These are phyloP conservation scores for Dryomyza anilis DNA, from an alignment of 2,888 invertebrate species.

Conservation along the genomic window DNA sequence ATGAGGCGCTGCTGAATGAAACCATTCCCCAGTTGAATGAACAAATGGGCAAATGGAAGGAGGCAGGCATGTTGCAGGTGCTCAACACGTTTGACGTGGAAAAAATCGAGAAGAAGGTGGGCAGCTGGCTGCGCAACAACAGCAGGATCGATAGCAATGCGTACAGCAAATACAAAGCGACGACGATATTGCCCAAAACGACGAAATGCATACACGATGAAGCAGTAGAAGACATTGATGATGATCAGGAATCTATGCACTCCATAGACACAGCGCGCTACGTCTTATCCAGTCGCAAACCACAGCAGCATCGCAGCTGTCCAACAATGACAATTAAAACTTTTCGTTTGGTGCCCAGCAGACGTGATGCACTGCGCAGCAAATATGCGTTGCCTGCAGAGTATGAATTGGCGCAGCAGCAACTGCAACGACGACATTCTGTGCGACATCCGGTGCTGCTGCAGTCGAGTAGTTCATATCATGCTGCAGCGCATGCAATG, in stretches of 20 bases:
- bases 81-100: slow-evolving; percentile 51
- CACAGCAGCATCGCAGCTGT: slow-evolving; percentile 20
- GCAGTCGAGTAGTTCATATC: too few species aligned
- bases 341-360: slow-evolving; percentile 46
- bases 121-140: slow-evolving; percentile 50
- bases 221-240: background rate
- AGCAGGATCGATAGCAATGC: slow-evolving; percentile 30
- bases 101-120: slow-evolving; percentile 51
- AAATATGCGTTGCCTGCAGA: slow-evolving; percentile 45
- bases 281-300: slow-evolving; percentile 48
- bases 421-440: too few species aligned
- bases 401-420: slow-evolving; percentile 19
- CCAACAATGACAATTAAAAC: slow-evolving; percentile 46
- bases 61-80: slow-evolving; percentile 49
- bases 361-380: slow-evolving; percentile 43
- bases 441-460: too few species aligned
- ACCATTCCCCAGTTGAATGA: slow-evolving; percentile 51
- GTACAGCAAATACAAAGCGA: background rate
- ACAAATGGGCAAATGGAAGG: slow-evolving; percentile 50
- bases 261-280: slow-evolving; percentile 55
- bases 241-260: slow-evolving; percentile 46
- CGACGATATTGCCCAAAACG: background rate
- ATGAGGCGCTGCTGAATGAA: slow-evolving; percentile 42
- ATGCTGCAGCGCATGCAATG: too few species aligned
- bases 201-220: too few species aligned